Evolutionary conservation across 2,797 vertebrate genomes (phyloP).

Genomic region (Pangasius djambal): DNA sequence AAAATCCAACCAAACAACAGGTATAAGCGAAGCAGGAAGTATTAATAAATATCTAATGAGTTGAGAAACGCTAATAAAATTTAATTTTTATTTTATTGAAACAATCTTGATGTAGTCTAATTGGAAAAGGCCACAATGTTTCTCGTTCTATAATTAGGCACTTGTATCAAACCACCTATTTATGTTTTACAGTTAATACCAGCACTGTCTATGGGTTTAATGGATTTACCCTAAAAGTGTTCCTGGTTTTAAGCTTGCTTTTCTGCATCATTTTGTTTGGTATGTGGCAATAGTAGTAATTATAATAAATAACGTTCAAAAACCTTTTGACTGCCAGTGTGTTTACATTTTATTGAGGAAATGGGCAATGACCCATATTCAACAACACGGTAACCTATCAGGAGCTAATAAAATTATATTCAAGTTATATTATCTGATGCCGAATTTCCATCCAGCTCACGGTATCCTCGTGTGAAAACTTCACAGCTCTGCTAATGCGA

Average conservation of each 20-base stretch:
- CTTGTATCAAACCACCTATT: neutral
- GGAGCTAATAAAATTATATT: constrained; percentile 2
- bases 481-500: neutral
- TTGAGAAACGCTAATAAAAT: neutral
- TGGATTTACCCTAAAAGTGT: neutral
- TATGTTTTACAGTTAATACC: neutral
- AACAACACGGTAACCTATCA: constrained; percentile 3
- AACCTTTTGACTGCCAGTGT: neutral
- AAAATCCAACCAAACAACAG: neutral
- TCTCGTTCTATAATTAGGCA: neutral
- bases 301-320: neutral
- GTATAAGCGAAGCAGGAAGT: neutral
- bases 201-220: neutral
- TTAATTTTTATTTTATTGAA: neutral
- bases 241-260: neutral
- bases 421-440: neutral
- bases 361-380: neutral
- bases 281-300: neutral
- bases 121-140: neutral
- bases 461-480: neutral
- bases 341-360: neutral
- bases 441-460: neutral
- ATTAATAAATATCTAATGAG: neutral
- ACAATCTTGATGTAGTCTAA: neutral
- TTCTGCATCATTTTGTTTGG: neutral